Base-by-base conservation (phyloP, 2,888 invertebrate genomes). In the Mycalesis mineus region DNA sequence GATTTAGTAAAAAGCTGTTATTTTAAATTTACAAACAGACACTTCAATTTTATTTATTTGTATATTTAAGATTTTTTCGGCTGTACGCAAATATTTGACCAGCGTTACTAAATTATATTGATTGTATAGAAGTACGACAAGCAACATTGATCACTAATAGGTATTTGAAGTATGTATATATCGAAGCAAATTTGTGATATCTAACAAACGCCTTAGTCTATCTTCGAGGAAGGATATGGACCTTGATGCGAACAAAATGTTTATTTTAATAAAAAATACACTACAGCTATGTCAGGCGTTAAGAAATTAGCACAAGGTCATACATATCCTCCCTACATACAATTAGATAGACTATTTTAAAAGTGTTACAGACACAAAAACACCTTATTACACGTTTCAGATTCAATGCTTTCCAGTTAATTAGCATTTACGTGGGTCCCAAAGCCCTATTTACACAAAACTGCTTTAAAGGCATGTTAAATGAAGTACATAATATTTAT, bases 121-220 rank as follows among this genome's bases (percentile, higher is more conserved):
- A 45, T 45, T 45, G 29, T 44, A 29, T 51, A 75, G 64, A 63
- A 67, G 69, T 71, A 76, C 74, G 80, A 80, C 75, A 88, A 88
- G 88, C 88, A 72, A 88, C 88, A 88, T 84, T 78, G 86, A 88
- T 78, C 62, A 72, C 82, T 84, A 84, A 82, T 77, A 80, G 57
- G 63, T 77, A 67, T 67, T 80, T 82, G 80, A 81, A 81, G 76
- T 60, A 65, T 65, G 64, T 84, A 83, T 78, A 83, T 69, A 77
- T 84, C 81, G 72, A 88, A 88, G 87, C 88, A 86, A 85, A 74
- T 82, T 82, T 82, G 86, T 87, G 86, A 81, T 78, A 73, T 77
- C 80, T 83, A 83, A 82, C 72, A 72, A 79, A 79, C 76, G 71
- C 72, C 80, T 83, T 83, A 84, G 13, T 63, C 81, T 83, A 81